phyloP scores from a whole-genome alignment of 2,888 invertebrate genomes.

The Icerya purchasi region DNA sequence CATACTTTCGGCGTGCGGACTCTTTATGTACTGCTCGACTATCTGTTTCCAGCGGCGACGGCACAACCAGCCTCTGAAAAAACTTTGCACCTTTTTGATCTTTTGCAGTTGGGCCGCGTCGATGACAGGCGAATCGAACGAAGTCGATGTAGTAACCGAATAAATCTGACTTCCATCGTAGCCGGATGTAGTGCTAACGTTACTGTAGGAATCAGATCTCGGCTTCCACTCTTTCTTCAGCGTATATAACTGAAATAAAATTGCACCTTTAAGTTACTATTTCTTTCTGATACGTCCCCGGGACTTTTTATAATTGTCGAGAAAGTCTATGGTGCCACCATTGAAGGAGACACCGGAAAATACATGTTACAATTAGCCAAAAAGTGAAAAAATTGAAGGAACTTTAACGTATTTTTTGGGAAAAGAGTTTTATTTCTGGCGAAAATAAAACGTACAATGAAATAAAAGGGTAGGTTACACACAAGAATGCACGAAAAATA shows the following conservation, averaged over 20 bases:
- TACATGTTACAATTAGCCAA: no score
- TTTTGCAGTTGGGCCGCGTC: constrained; percentile 59
- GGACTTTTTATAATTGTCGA: no score
- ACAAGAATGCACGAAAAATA: no score
- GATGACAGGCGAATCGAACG: constrained; percentile 8
- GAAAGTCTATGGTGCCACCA: no score
- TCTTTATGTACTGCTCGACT: constrained; percentile 81
- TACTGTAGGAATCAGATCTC: constrained; percentile 20
- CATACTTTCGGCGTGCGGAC: constrained; percentile 85
- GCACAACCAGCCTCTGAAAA: constrained; percentile 83
- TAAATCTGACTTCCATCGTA: constrained; percentile 9
- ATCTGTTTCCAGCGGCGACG: constrained; percentile 83
- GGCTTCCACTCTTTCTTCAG: constrained; percentile 60
- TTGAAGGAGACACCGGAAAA: no score
- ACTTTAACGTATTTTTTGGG: no score
- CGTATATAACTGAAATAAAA: constrained; percentile 41
- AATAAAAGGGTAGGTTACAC: no score
- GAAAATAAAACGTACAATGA: no score
- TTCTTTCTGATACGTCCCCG: no score
- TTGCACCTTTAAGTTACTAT: constrained; percentile 1
- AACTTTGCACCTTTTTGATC: constrained; percentile 75
- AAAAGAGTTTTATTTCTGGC: no score
- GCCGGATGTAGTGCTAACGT: constrained; percentile 10
- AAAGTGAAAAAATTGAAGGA: no score
- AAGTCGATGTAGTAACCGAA: background rate